Percentiles rank a stretch among this genome's conserved stretches.
Evolutionary conservation across 2,888 invertebrate species (phyloP).

Genomic region (Allophyes oxyacanthae): DNA sequence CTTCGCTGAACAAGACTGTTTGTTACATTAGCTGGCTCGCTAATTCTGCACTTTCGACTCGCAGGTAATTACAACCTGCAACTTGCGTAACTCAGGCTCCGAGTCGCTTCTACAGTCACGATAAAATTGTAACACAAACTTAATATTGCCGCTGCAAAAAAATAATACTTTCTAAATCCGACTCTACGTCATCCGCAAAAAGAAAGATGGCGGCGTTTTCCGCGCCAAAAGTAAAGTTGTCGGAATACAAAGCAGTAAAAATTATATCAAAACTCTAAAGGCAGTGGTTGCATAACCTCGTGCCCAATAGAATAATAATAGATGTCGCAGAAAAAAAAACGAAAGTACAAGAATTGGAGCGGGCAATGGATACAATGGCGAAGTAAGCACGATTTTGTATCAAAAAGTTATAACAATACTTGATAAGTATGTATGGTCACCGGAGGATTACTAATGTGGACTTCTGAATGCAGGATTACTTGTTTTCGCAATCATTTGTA

Average conservation of each 20-base stretch:
- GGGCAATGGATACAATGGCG: conserved; percentile 84
- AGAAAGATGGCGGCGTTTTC: conserved; percentile 36
- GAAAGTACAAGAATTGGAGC: conserved; percentile 86
- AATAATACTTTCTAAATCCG: conserved; percentile 45
- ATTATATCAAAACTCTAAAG: conserved; percentile 88
- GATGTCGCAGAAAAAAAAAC: conserved; percentile 87
- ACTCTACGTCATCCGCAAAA: conserved; percentile 49
- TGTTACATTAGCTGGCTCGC: conserved; percentile 64
- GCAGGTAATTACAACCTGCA: conserved; percentile 80
- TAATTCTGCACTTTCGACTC: conserved; percentile 86
- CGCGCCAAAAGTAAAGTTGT: conserved; percentile 50
- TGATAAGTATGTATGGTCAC: conserved; percentile 29
- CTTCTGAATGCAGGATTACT: conserved; percentile 34
- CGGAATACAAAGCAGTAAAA: conserved; percentile 81
- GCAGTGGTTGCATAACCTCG: conserved; percentile 86
- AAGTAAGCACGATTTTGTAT: conserved; percentile 71
- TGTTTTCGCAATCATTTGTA: conserved; percentile 41
- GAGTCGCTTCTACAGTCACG: conserved; percentile 86
- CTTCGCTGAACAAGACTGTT: conserved; percentile 51
- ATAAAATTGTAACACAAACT: conserved; percentile 71
- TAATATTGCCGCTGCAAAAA: conserved; percentile 51
- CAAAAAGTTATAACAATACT: conserved; percentile 53
- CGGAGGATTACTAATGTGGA: conserved; percentile 48
- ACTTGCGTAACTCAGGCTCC: conserved; percentile 79
- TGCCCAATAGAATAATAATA: conserved; percentile 86